These are phyloP conservation scores for Amphipyra berbera DNA, from an alignment of 2,888 invertebrate species.

Conservation along the genomic window DNA sequence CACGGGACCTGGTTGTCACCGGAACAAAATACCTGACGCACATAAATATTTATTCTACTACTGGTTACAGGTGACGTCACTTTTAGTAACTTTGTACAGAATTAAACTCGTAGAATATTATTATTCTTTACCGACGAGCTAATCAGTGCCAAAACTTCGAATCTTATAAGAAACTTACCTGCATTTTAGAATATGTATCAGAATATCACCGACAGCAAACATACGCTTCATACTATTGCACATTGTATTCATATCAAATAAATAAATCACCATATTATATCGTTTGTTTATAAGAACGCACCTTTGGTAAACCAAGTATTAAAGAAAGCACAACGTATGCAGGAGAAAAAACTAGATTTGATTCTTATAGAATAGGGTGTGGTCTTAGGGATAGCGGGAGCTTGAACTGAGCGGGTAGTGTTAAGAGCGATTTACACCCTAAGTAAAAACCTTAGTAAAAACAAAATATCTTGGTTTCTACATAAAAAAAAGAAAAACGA, in stretches of 20 bases:
- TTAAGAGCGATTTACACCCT: background rate
- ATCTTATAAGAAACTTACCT: background rate
- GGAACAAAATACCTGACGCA: too few species aligned
- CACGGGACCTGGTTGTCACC: too few species aligned
- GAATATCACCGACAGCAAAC: slow-evolving; percentile 43
- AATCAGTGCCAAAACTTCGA: background rate
- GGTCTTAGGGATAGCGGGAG: slow-evolving; percentile 40
- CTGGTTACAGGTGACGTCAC: too few species aligned
- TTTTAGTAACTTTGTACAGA: too few species aligned
- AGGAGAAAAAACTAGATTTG: slow-evolving; percentile 16
- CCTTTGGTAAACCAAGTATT: slow-evolving; percentile 68
- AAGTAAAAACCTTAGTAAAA: too few species aligned
- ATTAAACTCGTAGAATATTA: too few species aligned
- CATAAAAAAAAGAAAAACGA: too few species aligned
- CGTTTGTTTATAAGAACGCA: slow-evolving; percentile 64
- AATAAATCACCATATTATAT: slow-evolving; percentile 60
- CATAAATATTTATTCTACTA: too few species aligned
- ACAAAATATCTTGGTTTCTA: too few species aligned
- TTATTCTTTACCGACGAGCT: too few species aligned
- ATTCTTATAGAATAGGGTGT: slow-evolving; percentile 20
- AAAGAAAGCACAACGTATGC: slow-evolving; percentile 49
- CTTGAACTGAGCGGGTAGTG: slow-evolving; percentile 9
- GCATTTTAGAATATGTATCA: background rate
- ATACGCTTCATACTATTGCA: slow-evolving; percentile 57
- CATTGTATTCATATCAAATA: slow-evolving; percentile 71